Evolutionary conservation across 2,797 vertebrate species (phyloP).

Genomic region (Catharus ustulatus): DNA sequence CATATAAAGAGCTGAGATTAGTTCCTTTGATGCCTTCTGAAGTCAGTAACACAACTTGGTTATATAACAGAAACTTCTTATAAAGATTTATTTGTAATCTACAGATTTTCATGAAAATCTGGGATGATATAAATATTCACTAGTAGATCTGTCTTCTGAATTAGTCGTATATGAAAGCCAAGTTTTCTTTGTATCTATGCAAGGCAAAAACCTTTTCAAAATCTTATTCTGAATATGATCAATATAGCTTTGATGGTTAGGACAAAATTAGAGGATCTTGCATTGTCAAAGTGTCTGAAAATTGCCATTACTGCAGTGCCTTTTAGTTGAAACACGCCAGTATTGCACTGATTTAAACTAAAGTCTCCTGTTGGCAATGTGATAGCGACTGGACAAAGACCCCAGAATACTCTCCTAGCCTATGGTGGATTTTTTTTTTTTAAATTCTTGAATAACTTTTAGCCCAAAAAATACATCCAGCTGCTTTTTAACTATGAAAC

Average conservation of each 20-base stretch:
- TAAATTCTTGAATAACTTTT: not conserved
- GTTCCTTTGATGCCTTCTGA: not conserved
- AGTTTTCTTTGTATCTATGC: not conserved
- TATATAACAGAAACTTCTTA: not conserved
- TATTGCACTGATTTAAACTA: not conserved
- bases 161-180: slow-evolving; percentile 6
- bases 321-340: not conserved
- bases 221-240: not conserved
- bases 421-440: not conserved
- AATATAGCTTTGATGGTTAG: not conserved
- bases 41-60: not conserved
- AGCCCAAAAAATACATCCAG: not conserved
- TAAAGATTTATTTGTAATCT: not conserved
- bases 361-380: not conserved
- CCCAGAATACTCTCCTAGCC: not conserved
- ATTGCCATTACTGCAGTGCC: not conserved
- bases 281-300: not conserved
- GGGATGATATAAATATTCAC: slow-evolving; percentile 19
- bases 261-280: not conserved
- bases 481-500: not conserved
- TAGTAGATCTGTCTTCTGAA: slow-evolving; percentile 10
- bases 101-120: slow-evolving; percentile 32
- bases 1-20: not conserved
- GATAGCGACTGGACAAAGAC: not conserved
- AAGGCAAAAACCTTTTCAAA: not conserved